These are phyloP conservation scores for Trissolcus brochymenae DNA, from an alignment of 2,888 invertebrate species.

Conservation along the genomic window DNA sequence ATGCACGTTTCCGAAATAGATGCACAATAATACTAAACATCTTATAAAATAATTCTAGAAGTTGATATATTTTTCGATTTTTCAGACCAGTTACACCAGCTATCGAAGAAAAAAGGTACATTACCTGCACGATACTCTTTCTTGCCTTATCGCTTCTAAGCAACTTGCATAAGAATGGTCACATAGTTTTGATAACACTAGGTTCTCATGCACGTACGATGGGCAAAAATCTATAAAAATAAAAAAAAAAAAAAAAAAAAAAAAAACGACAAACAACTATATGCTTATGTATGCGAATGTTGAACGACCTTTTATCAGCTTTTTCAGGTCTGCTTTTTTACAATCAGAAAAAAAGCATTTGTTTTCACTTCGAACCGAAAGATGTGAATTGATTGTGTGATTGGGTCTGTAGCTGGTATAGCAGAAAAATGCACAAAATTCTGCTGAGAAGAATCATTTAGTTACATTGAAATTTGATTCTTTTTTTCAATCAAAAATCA, in stretches of 20 bases:
- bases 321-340: neutral
- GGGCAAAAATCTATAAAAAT: conserved; percentile 9
- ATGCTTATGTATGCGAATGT: conserved; percentile 11
- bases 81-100: conserved; percentile 67
- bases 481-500: conserved; percentile 10
- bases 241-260: neutral
- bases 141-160: conserved; percentile 56
- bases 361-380: too few relatives aligned
- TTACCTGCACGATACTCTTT: conserved; percentile 63
- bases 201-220: conserved; percentile 50
- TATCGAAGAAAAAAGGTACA: conserved; percentile 67
- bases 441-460: neutral
- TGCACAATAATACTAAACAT: conserved; percentile 45
- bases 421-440: neutral
- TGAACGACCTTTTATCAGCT: too few relatives aligned
- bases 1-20: conserved; percentile 39
- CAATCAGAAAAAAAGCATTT: neutral
- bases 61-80: conserved; percentile 61
- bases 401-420: too few relatives aligned
- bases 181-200: conserved; percentile 53
- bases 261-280: neutral
- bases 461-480: too few relatives aligned
- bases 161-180: conserved; percentile 59
- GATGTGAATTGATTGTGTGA: too few relatives aligned
- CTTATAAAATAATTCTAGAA: conserved; percentile 36